Evolutionary conservation across 2,797 vertebrate species (phyloP), one percentile per base, ranked within the genome.

Genomic region (Setipinna tenuifilis): DNA sequence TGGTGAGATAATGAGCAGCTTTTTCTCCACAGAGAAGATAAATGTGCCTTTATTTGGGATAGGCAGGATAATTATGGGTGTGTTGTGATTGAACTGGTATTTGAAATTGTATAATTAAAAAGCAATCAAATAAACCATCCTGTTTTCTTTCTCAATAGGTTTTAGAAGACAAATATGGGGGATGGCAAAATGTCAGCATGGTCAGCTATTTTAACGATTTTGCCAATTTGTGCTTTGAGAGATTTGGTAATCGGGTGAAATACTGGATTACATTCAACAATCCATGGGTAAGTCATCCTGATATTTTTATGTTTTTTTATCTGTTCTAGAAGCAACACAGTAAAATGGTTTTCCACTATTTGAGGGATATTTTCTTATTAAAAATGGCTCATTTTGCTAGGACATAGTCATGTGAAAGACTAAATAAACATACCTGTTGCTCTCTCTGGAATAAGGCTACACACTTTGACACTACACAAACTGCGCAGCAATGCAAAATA

Each of bases 201-300:
- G 89, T 96, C 21, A 89, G 88, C 88, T 95, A 96, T 89, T 99
- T 98, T 89, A 94, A 95, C 0, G 96, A 99, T 90, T 99, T 97
- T 1, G 97, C 97, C 87, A 95, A 96, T 85, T 90, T 98, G 68
- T 98, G 97, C 89, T 99, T 98, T 62, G 96, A 98, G 89, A 94
- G 93, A 86, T 98, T 98, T 90, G 97, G 97, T 0, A 97, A 96
- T 88, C 93, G 95, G 46, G 96, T 99, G 89, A 98, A 98, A 90
- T 91, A 97, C 82, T 98, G 97, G 97, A 96, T 98, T 88, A 98
- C 97, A 0, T 99, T 98, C 90, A 98, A 95, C 88, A 97, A 97
- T 3, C 98, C 96, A 0, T 96, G 96, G 97, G 97, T 99, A 95
- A 82, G 95, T 81, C 9, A 41, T 68, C 21, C 17, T 16, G 21